phyloP scores from a whole-genome alignment of 2,797 vertebrate species.

The Cyprinella venusta region DNA sequence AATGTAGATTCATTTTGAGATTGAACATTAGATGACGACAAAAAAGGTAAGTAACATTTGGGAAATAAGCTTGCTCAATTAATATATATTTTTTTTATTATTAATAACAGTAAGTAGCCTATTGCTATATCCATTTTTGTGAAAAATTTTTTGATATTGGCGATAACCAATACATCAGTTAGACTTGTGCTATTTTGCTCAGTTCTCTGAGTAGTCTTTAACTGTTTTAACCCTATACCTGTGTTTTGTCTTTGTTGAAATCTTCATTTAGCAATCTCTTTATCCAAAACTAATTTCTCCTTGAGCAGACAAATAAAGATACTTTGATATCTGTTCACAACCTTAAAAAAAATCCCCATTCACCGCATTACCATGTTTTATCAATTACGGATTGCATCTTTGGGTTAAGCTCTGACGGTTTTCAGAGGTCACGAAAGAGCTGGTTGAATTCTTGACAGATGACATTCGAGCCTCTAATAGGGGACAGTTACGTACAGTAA shows the following conservation, averaged over 20 bases:
- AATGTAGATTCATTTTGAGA: background rate
- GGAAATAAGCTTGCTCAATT: background rate
- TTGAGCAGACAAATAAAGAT: too few relatives aligned
- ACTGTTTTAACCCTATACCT: too few relatives aligned
- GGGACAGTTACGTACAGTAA: slow-evolving; percentile 65
- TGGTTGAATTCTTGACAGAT: slow-evolving; percentile 49
- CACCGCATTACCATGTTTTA: background rate
- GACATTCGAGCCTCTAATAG: slow-evolving; percentile 62
- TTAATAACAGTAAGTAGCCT: background rate
- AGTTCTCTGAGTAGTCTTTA: too few relatives aligned
- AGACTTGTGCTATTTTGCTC: background rate
- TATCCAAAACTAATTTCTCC: too few relatives aligned
- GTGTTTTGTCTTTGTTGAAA: too few relatives aligned
- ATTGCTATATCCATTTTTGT: background rate
- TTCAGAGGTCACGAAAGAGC: slow-evolving; percentile 32
- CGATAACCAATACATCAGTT: background rate
- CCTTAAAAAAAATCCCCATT: background rate
- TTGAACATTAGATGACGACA: background rate
- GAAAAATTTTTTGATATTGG: background rate
- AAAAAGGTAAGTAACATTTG: background rate
- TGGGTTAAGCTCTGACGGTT: slow-evolving; percentile 19
- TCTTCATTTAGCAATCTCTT: too few relatives aligned
- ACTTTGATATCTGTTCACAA: background rate
- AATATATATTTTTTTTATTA: background rate
- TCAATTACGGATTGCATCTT: background rate